Percentiles rank a stretch among this genome's conserved stretches.
phyloP scores from a whole-genome alignment of 2,888 invertebrate species.

The Clostera curtula region DNA sequence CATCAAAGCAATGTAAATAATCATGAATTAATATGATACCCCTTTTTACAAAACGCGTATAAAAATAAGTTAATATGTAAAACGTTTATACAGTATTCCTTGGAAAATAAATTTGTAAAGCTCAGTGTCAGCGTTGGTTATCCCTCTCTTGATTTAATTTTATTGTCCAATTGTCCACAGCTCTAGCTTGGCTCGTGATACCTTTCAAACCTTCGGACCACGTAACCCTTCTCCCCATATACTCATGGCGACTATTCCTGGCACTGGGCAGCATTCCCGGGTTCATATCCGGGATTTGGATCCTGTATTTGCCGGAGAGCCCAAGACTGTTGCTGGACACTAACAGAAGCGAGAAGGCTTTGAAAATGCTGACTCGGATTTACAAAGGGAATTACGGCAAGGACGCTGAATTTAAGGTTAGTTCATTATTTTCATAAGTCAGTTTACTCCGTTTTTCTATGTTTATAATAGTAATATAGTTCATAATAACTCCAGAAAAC shows the following conservation, averaged over 20 bases:
- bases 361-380: constrained; percentile 74
- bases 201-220: constrained; percentile 57
- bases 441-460: background rate
- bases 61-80: too few relatives aligned
- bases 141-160: too few relatives aligned
- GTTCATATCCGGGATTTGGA: constrained; percentile 73
- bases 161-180: constrained; percentile 40
- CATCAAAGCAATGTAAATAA: too few relatives aligned
- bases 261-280: constrained; percentile 79
- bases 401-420: constrained; percentile 69
- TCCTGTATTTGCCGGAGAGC: constrained; percentile 79
- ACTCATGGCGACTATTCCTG: constrained; percentile 83
- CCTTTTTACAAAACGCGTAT: too few relatives aligned
- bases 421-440: too few relatives aligned
- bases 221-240: constrained; percentile 57
- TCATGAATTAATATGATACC: too few relatives aligned
- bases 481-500: too few relatives aligned
- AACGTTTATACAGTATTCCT: too few relatives aligned
- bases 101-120: background rate
- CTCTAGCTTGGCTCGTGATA: constrained; percentile 79
- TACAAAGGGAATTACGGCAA: constrained; percentile 68
- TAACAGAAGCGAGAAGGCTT: constrained; percentile 72
- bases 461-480: too few relatives aligned
- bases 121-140: too few relatives aligned
- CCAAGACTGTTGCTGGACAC: constrained; percentile 79